Conservation (phyloP, 2,888 invertebrate species). For the Mesorhabditis spiculigera region DNA sequence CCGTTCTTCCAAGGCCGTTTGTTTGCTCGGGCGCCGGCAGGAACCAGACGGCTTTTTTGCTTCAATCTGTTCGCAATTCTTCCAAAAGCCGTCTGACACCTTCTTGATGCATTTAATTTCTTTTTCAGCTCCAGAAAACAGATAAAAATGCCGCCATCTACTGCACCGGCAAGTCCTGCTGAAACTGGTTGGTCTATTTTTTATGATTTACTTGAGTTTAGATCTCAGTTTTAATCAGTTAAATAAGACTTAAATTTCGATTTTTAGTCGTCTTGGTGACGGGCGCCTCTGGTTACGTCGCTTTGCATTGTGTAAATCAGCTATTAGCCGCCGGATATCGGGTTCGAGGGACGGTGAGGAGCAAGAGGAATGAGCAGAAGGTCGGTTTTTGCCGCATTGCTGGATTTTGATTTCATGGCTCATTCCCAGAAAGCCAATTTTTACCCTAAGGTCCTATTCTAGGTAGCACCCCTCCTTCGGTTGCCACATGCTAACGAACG, state of each 20-base stretch:
- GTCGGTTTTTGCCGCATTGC: conserved; percentile 7
- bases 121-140: no score
- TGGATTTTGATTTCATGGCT: no score
- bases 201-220: no score
- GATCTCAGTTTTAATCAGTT: background rate
- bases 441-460: background rate
- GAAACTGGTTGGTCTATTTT: no score
- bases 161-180: no score
- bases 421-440: background rate
- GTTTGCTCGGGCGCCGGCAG: no score
- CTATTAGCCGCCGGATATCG: conserved; percentile 62
- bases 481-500: conserved; percentile 60
- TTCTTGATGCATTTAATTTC: no score
- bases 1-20: no score
- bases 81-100: no score
- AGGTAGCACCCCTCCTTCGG: conserved; percentile 24
- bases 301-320: conserved; percentile 62
- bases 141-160: no score
- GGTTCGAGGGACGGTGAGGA: conserved; percentile 62
- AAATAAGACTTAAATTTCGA: conserved; percentile 24
- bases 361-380: conserved; percentile 42
- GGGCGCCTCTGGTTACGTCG: conserved; percentile 64
- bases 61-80: no score
- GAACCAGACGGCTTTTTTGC: no score
- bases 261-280: conserved; percentile 61